Conservation (phyloP, 2,888 invertebrate genomes). For the Pyrgus malvae region DNA sequence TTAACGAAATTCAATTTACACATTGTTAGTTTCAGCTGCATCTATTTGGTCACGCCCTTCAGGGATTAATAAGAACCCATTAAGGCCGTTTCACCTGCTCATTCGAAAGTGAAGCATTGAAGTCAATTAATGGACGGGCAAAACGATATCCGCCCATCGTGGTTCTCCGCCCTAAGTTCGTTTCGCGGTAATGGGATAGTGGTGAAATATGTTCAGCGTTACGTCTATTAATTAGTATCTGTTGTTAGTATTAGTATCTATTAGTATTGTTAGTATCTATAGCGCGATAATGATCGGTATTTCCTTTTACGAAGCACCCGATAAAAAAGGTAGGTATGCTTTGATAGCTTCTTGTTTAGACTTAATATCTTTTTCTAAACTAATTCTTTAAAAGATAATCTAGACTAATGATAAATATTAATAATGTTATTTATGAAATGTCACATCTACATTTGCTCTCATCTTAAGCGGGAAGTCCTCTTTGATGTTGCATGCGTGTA, state of each 20-base stretch:
- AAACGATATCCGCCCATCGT: conserved; percentile 16
- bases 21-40: conserved; percentile 30
- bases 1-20: conserved; percentile 28
- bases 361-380: too few species aligned
- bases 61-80: conserved; percentile 30
- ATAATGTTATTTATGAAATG: too few species aligned
- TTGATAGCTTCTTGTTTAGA: too few species aligned
- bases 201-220: conserved; percentile 11
- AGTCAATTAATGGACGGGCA: conserved; percentile 16
- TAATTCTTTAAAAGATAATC: too few species aligned
- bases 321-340: too few species aligned
- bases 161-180: conserved; percentile 17
- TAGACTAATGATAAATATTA: too few species aligned
- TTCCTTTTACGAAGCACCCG: not conserved
- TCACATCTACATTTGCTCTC: too few species aligned
- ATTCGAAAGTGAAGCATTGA: conserved; percentile 3
- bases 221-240: not conserved
- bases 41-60: conserved; percentile 31
- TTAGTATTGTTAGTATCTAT: too few species aligned
- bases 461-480: too few species aligned
- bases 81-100: conserved; percentile 31
- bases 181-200: conserved; percentile 16
- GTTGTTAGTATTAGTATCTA: not conserved
- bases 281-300: not conserved
- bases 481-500: too few species aligned